phyloP scores from a whole-genome alignment of 2,888 invertebrate genomes.

The Sclerodermus sp. region DNA sequence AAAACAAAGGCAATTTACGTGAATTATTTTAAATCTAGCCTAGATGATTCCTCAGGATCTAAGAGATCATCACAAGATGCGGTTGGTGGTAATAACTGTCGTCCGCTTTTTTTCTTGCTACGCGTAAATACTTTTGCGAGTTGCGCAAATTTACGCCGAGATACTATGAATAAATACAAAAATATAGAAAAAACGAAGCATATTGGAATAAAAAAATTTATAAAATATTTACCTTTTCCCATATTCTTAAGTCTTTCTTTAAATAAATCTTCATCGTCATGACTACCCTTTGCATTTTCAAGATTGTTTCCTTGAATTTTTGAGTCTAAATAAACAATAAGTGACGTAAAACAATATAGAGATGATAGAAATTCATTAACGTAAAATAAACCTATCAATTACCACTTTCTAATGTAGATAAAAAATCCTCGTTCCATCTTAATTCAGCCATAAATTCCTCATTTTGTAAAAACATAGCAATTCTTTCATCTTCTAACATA shows the following conservation, averaged over 20 bases:
- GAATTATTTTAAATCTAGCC: slow-evolving; percentile 22
- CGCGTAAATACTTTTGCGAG: slow-evolving; percentile 76
- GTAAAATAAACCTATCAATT: background rate
- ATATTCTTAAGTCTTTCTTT: slow-evolving; percentile 79
- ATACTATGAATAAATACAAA: slow-evolving; percentile 60
- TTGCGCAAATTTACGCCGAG: slow-evolving; percentile 79
- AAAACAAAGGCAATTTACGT: background rate
- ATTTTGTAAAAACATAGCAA: slow-evolving; percentile 85
- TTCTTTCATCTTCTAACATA: slow-evolving; percentile 84
- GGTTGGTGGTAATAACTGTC: slow-evolving; percentile 53
- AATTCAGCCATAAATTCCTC: slow-evolving; percentile 88
- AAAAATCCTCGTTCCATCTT: slow-evolving; percentile 83
- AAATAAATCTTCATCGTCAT: slow-evolving; percentile 71
- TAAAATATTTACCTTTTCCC: slow-evolving; percentile 68
- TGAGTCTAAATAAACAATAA: slow-evolving; percentile 36
- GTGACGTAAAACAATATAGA: background rate
- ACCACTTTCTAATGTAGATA: slow-evolving; percentile 80
- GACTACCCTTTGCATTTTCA: slow-evolving; percentile 37
- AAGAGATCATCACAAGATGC: slow-evolving; percentile 54
- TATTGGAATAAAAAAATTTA: background rate
- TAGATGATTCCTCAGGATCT: slow-evolving; percentile 52
- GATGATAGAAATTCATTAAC: too few relatives aligned
- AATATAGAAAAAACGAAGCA: background rate
- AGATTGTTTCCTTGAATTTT: slow-evolving; percentile 47
- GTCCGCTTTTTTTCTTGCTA: slow-evolving; percentile 51